These are phyloP conservation scores for Melanotaenia duboulayi DNA, from an alignment of 2,113 vertebrate species.

Conservation along the genomic window DNA sequence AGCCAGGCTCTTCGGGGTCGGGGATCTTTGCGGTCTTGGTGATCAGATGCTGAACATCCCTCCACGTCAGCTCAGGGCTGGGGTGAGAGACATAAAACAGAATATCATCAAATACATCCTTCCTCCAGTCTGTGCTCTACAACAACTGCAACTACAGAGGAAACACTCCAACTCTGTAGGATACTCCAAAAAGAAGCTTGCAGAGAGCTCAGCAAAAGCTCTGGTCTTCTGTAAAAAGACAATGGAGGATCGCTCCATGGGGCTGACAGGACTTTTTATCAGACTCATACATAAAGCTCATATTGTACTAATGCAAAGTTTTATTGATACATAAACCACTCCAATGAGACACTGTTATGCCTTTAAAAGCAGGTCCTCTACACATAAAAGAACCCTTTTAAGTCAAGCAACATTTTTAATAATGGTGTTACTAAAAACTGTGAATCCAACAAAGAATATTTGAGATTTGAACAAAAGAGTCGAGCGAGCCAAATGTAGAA, in stretches of 20 bases:
- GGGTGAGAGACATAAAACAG: constrained; percentile 73
- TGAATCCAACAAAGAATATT: constrained; percentile 76
- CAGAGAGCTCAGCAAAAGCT: constrained; percentile 38
- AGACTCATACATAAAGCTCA: constrained; percentile 36
- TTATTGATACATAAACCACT: constrained; percentile 69
- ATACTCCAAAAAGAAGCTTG: constrained; percentile 54
- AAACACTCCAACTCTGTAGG: constrained; percentile 63
- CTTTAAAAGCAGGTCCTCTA: constrained; percentile 57
- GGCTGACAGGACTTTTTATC: constrained; percentile 30
- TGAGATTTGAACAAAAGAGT: constrained; percentile 78
- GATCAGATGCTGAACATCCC: constrained; percentile 84
- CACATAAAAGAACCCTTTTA: constrained; percentile 69
- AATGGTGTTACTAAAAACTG: constrained; percentile 72
- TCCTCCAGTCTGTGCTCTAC: constrained; percentile 51
- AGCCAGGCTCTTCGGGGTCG: constrained; percentile 78
- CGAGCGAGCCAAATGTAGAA: constrained; percentile 70
- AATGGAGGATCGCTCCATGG: constrained; percentile 38
- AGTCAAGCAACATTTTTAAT: constrained; percentile 70
- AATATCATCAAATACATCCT: constrained; percentile 67
- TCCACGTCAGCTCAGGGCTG: constrained; percentile 84
- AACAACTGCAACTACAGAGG: constrained; percentile 57
- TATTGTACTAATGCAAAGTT: constrained; percentile 48
- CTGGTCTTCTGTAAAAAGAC: constrained; percentile 21
- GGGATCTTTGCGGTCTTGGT: constrained; percentile 83
- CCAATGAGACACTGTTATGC: constrained; percentile 40